Conservation (phyloP, 64 coral and sea anemone genomes). For the Porites australiensis region DNA sequence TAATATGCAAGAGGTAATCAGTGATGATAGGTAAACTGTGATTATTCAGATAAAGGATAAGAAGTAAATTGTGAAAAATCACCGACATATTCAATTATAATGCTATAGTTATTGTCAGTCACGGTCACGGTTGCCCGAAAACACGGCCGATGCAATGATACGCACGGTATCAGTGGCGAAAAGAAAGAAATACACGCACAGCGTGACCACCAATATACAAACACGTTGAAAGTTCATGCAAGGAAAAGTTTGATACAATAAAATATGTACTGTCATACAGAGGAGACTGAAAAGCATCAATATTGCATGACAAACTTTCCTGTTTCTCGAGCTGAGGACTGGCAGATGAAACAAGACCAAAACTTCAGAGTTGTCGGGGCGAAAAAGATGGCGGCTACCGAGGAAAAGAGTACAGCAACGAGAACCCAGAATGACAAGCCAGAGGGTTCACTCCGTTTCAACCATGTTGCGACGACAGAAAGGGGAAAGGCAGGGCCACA, state of each 20-base stretch:
- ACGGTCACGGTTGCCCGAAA: too few relatives aligned
- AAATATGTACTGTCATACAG: not conserved
- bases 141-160: not conserved
- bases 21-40: too few relatives aligned
- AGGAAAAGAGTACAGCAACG: conserved; percentile 1
- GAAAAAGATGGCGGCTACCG: conserved; percentile 13
- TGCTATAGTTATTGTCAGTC: too few relatives aligned
- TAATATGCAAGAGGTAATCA: too few relatives aligned
- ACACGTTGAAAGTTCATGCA: not conserved
- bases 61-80: too few relatives aligned
- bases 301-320: too few relatives aligned
- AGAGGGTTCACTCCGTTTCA: too few relatives aligned
- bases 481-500: too few relatives aligned
- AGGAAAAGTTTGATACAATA: not conserved
- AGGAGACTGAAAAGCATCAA: not conserved
- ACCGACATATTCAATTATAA: too few relatives aligned
- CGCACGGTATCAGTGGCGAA: not conserved
- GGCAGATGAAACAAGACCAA: not conserved
- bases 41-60: too few relatives aligned
- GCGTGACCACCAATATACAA: not conserved
- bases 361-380: conserved; percentile 29
- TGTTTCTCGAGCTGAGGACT: not conserved
- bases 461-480: too few relatives aligned
- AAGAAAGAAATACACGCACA: not conserved
- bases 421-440: not conserved